Base-by-base conservation (phyloP, 1,140 invertebrate species). In the Catajapyx aquilonaris region DNA sequence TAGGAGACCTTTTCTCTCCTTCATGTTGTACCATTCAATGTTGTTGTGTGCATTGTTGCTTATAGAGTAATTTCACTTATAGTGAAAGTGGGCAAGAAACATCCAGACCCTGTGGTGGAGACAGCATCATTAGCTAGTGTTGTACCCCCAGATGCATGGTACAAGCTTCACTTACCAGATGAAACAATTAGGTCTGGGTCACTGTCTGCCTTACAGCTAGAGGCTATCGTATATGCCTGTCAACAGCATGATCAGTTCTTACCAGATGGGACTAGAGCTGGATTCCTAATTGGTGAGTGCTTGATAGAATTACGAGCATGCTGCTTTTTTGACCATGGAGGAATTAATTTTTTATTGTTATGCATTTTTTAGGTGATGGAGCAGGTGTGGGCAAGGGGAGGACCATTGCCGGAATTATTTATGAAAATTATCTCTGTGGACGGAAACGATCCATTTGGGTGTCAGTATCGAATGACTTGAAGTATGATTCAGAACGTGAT, bases 81-180 rank as follows among this genome's bases (percentile, higher is more conserved):
- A 86, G 81, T 98, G 44, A 90, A 90, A 59, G 61, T 96, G 34
- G 94, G 95, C 3, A 71, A 73, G 40, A 85, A 86, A 50, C 95
- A 99, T 71, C 95, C 95, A 0, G 95, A 99, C 64, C 81, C 87
- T n/a, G 91, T 99, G 9, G 95, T 99, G 15, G 95, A 99, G 60
- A 98, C 94, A 0, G 88, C 88, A 21, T 96, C 91, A 0, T 64
- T 99, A 22, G 91, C 91, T 0, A 93, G 84, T 44, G 93, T 99
- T 33, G 81, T 87, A 50, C 86, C 94, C 2, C 83, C 86, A 4
- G 86, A 97, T 53, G 81, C 97, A 33, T 79, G 76, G 61, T 98
- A 97, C 57, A 71, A 76, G 34, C 37, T 96, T 10, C 68, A 71
- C 3, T 71, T 99, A 48, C 88, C 91, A 2, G 73, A 81, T 30